phyloP scores from a whole-genome alignment of 2,113 vertebrate species.

The Strix aluco region DNA sequence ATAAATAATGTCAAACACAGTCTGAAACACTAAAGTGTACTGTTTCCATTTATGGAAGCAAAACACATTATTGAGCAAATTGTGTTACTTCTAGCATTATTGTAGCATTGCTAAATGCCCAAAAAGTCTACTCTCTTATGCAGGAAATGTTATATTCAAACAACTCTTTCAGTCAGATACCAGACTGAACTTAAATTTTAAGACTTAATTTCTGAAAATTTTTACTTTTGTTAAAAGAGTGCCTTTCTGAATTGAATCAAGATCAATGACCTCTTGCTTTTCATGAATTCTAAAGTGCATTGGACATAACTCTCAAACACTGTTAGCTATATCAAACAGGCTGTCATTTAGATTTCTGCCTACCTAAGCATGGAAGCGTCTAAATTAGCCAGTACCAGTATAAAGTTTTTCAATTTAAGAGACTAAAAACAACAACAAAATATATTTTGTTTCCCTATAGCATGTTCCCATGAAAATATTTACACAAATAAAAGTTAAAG shows the following conservation, averaged over 20 bases:
- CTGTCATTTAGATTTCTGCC: not conserved
- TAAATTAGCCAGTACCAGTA: not conserved
- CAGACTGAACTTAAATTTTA: not conserved
- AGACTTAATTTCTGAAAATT: not conserved
- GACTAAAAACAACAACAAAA: not conserved
- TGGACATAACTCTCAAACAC: not conserved
- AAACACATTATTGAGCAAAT: not conserved
- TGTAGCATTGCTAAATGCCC: not conserved
- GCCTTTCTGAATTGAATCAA: not conserved
- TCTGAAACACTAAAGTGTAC: rapidly evolving
- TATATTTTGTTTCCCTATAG: not conserved
- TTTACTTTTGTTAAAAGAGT: not conserved
- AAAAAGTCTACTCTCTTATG: not conserved
- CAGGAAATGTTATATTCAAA: not conserved
- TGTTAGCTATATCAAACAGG: not conserved
- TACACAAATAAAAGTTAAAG: not conserved
- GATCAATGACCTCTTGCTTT: not conserved
- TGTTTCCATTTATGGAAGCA: not conserved
- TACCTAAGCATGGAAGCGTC: too few species aligned
- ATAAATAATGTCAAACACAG: not conserved
- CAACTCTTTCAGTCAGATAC: not conserved
- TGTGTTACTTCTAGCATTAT: not conserved
- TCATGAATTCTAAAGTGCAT: not conserved
- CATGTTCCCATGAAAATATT: not conserved
- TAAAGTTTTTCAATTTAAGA: not conserved